Conservation (phyloP, 2,797 vertebrate species). For the Darevskia nairensis region DNA sequence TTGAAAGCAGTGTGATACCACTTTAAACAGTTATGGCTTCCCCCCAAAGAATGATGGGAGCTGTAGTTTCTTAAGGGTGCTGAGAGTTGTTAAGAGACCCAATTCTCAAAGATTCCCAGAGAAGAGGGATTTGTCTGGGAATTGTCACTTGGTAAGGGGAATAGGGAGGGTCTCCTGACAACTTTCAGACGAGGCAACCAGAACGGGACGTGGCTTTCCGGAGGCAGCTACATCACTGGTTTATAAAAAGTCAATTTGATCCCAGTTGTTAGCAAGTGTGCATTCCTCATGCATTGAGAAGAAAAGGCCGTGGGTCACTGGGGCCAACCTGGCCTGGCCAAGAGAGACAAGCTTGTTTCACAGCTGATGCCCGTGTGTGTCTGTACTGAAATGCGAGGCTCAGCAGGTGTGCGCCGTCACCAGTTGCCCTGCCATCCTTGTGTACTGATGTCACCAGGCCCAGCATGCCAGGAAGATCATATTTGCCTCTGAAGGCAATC, state of each 20-base stretch:
- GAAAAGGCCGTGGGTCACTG: neutral
- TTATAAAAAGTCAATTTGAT: neutral
- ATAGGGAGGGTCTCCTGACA: neutral
- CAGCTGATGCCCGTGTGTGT: neutral
- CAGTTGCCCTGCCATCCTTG: neutral
- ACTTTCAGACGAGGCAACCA: neutral
- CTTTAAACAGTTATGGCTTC: too few relatives aligned
- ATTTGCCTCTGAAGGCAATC: neutral
- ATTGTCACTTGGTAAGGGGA: too few relatives aligned
- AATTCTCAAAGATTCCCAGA: too few relatives aligned
- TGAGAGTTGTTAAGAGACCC: too few relatives aligned
- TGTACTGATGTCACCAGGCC: neutral
- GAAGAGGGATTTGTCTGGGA: too few relatives aligned
- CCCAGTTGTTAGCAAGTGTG: neutral
- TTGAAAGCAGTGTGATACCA: too few relatives aligned
- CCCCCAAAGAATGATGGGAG: too few relatives aligned
- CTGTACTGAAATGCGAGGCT: neutral
- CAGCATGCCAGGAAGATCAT: neutral
- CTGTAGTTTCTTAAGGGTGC: too few relatives aligned
- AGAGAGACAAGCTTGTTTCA: neutral
- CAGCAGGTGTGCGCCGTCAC: neutral
- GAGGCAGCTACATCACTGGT: neutral
- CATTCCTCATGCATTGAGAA: neutral
- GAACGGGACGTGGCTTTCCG: neutral
- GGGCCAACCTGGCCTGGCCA: neutral